These are phyloP conservation scores for Dolichopus griseipennis DNA, from an alignment of 2,888 invertebrate species.

Conservation along the genomic window DNA sequence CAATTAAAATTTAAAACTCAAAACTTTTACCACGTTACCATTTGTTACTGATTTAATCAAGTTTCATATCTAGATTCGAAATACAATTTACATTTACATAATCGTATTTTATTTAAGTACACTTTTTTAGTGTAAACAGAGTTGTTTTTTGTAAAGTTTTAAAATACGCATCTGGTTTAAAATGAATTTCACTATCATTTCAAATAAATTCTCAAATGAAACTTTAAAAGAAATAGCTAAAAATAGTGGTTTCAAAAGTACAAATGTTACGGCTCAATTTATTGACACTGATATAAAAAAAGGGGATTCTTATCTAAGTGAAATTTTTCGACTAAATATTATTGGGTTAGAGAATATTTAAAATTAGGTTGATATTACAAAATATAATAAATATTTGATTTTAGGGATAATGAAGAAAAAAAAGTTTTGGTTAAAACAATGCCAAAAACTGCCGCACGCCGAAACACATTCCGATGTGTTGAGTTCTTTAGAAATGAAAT, in stretches of 20 bases:
- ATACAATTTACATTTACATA: no score
- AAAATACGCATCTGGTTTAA: no score
- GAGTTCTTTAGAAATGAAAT: slow-evolving; percentile 66
- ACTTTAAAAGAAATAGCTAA: slow-evolving; percentile 41
- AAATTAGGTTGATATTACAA: neutral
- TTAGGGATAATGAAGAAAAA: slow-evolving; percentile 34
- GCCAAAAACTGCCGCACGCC: slow-evolving; percentile 53
- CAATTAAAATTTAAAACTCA: no score
- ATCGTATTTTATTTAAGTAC: no score
- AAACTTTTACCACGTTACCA: no score
- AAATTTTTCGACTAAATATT: slow-evolving; percentile 52
- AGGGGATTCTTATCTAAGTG: slow-evolving; percentile 63
- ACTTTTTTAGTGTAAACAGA: no score
- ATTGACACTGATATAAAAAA: slow-evolving; percentile 38
- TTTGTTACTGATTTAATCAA: no score
- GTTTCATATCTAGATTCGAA: no score
- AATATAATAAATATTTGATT: neutral
- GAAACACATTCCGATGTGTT: slow-evolving; percentile 54
- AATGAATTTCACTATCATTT: slow-evolving; percentile 34
- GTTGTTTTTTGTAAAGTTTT: no score
- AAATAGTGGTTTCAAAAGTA: slow-evolving; percentile 26
- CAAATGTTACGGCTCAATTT: neutral
- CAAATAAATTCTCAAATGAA: slow-evolving; percentile 40
- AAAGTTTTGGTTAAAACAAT: slow-evolving; percentile 58
- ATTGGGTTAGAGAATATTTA: slow-evolving; percentile 29